Evolutionary conservation across 2,113 vertebrate genomes (phyloP), one percentile per base, ranked within the genome.

Genomic region (Hirundichthys speculiger): DNA sequence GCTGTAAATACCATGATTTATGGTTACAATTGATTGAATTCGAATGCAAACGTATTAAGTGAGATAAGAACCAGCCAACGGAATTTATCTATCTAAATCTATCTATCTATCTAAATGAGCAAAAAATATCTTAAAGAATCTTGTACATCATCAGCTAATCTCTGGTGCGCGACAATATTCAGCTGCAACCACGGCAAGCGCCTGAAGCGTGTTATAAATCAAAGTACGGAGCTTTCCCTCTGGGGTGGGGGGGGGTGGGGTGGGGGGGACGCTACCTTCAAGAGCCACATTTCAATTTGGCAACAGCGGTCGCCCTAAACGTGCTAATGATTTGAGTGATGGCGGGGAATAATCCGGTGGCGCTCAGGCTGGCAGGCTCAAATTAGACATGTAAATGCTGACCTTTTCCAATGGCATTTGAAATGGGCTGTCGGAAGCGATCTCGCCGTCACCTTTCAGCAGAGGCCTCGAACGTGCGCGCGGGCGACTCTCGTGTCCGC

Each of bases 331-430:
- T 89, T 80, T 82, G 77, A 89, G 88, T 73, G 84, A 87, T 86
- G 77, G 83, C 63, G 25, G 77, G 43, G 84, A 81, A 89, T 88
- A 90, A 88, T 88, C 83, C 70, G 46, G 45, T 88, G 41, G 69
- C 70, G 77, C 83, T 87, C 75, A 7, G 65, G 77, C 73, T 70
- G 73, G 73, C 88, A 83, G 85, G 71, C 77, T 85, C 83, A 90
- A 91, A 88, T 86, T 90, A 93, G 89, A 91, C 88, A 90, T 90
- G 90, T 86, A 91, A 91, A 92, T 87, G 87, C 70, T 71, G 87
- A 91, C 90, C 90, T 91, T 91, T 91, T 52, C 64, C 82, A 69
- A 55, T 88, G 88, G 87, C 90, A 91, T 91, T 90, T 90, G 84
- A 86, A 87, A 86, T 57, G 79, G 82, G 79, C 82, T 87, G 87